Percentiles rank a stretch among this genome's conserved stretches.
phyloP scores from a whole-genome alignment of 2,888 invertebrate species.

The Phortica magna region DNA sequence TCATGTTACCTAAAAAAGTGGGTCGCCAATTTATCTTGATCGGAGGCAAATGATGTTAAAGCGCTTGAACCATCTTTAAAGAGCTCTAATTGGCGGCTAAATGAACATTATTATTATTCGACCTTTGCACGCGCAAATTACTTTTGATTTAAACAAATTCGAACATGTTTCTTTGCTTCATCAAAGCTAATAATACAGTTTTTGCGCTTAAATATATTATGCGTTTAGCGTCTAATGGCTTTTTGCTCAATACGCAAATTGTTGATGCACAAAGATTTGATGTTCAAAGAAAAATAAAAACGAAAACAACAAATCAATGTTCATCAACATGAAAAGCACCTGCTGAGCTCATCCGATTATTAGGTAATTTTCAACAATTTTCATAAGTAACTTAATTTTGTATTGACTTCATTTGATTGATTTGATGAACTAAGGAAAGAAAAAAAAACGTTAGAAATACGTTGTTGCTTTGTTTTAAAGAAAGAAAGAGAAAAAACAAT shows the following conservation, averaged over 20 bases:
- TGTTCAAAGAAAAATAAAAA: neutral
- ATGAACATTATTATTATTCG: no score
- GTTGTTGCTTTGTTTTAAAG: neutral
- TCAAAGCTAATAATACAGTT: neutral
- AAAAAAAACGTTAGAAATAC: neutral
- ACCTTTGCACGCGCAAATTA: neutral
- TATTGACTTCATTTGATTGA: conserved; percentile 38
- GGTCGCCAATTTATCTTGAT: no score
- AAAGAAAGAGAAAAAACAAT: neutral
- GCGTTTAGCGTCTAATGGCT: neutral
- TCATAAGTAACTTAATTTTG: conserved; percentile 51
- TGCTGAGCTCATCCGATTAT: conserved; percentile 38
- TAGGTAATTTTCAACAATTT: conserved; percentile 39
- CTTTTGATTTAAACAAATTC: neutral
- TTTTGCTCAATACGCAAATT: conserved; percentile 12
- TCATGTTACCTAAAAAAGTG: no score
- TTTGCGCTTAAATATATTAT: conserved; percentile 12
- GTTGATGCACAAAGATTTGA: neutral
- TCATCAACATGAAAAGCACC: neutral
- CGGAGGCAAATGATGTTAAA: no score
- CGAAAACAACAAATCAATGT: neutral
- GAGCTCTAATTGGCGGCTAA: no score
- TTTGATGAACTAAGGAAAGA: neutral
- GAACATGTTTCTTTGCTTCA: neutral
- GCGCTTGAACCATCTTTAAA: no score